Conservation (phyloP, 1,140 invertebrate genomes). For the Scaptomyza montana region DNA sequence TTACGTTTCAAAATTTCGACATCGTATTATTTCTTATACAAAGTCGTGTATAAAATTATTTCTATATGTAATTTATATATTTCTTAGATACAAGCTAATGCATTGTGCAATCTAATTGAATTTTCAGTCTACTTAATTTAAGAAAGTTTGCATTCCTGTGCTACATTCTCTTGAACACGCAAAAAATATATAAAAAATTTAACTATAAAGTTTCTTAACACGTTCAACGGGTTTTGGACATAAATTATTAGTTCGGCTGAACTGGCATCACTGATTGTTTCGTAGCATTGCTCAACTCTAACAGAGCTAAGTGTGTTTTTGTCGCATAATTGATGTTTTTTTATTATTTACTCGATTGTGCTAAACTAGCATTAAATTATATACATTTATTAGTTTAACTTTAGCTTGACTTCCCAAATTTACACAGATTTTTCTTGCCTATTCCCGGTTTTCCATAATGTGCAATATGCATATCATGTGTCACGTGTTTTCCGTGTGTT, state of each 20-base stretch:
- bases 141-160: too few species aligned
- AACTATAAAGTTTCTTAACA: too few species aligned
- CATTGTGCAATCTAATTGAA: too few species aligned
- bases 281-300: neutral
- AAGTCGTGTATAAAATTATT: too few species aligned
- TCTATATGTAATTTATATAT: too few species aligned
- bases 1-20: too few species aligned
- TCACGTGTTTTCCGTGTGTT: constrained; percentile 22
- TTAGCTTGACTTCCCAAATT: constrained; percentile 24
- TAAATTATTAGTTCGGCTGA: neutral
- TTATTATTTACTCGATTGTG: constrained; percentile 18
- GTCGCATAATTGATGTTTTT: constrained; percentile 13
- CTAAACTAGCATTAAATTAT: constrained; percentile 3
- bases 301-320: neutral
- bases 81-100: too few species aligned
- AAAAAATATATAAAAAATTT: too few species aligned
- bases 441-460: constrained; percentile 8
- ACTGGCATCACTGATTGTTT: constrained; percentile 1
- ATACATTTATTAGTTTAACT: constrained; percentile 14
- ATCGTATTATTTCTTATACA: too few species aligned
- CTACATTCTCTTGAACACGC: too few species aligned
- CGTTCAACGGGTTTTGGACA: neutral
- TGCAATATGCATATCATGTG: neutral
- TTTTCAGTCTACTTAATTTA: too few species aligned
- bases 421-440: constrained; percentile 13